phyloP scores from a whole-genome alignment of 2,797 vertebrate species.

The Dromococcyx pavoninus region DNA sequence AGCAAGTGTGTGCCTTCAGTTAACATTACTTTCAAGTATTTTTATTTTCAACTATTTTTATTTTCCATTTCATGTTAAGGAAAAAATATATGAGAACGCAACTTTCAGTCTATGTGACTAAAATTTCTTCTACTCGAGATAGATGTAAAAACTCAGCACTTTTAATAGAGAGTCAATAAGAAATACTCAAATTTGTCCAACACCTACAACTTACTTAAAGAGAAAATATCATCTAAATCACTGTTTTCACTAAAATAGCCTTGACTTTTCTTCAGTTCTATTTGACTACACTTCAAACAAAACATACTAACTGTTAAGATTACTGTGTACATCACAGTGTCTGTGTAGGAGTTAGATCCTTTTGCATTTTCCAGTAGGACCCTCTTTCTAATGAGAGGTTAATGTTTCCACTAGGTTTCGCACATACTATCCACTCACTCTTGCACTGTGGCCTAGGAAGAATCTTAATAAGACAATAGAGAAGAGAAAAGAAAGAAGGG shows the following conservation, averaged over 20 bases:
- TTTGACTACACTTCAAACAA: background rate
- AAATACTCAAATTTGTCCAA: background rate
- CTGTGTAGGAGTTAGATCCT: background rate
- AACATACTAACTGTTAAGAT: background rate
- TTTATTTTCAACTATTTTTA: background rate
- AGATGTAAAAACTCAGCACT: background rate
- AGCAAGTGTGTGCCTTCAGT: background rate
- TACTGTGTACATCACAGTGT: background rate
- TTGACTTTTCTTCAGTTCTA: background rate
- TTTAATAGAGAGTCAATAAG: background rate
- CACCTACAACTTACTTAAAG: background rate
- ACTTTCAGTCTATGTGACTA: background rate
- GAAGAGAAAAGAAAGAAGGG: background rate
- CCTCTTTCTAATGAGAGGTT: background rate
- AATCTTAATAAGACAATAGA: background rate
- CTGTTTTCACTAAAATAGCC: background rate
- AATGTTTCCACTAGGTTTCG: background rate
- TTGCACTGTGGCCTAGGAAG: background rate
- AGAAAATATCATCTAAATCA: background rate
- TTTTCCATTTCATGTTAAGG: background rate
- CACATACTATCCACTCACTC: accelerated
- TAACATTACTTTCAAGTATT: background rate
- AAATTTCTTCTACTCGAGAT: background rate
- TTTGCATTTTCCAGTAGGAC: background rate
- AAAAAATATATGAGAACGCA: background rate